A percentile compares a stretch with the other conserved stretches of the same genome.
phyloP scores from a whole-genome alignment of 2,113 vertebrate genomes.

The Bucco capensis region DNA sequence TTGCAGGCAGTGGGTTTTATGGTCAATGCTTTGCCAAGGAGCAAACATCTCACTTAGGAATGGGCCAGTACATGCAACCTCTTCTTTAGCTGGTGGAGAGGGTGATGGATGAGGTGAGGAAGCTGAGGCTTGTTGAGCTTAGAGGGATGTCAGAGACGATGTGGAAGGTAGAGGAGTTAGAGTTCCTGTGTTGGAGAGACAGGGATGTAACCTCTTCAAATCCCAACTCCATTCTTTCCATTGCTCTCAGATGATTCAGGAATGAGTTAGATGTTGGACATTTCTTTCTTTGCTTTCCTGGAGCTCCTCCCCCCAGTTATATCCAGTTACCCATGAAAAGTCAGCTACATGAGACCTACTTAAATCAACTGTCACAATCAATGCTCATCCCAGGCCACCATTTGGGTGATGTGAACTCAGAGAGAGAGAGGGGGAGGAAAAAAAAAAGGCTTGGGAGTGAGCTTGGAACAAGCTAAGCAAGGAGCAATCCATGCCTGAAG shows the following conservation, averaged over 20 bases:
- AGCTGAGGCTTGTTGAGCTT: neutral
- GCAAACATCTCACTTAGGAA: neutral
- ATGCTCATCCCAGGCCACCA: constrained; percentile 31
- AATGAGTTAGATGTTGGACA: neutral
- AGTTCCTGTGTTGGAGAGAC: neutral
- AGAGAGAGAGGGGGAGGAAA: too few relatives aligned
- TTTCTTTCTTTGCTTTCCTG: neutral
- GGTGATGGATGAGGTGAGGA: neutral
- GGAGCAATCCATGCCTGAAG: neutral
- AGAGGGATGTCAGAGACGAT: neutral
- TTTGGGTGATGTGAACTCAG: neutral
- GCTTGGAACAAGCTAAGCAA: neutral
- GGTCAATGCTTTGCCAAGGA: neutral
- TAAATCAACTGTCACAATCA: constrained; percentile 57
- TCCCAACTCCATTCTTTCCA: neutral
- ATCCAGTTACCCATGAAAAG: constrained; percentile 50
- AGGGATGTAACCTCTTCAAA: neutral
- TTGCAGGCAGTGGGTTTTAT: neutral
- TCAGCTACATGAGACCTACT: constrained; percentile 48
- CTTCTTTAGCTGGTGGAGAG: neutral
- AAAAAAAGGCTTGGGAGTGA: neutral
- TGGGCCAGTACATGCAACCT: neutral
- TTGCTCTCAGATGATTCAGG: neutral
- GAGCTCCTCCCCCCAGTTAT: constrained; percentile 52
- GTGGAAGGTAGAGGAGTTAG: neutral